These are phyloP conservation scores for Numida meleagris DNA, from an alignment of 2,113 vertebrate species.

Conservation along the genomic window DNA sequence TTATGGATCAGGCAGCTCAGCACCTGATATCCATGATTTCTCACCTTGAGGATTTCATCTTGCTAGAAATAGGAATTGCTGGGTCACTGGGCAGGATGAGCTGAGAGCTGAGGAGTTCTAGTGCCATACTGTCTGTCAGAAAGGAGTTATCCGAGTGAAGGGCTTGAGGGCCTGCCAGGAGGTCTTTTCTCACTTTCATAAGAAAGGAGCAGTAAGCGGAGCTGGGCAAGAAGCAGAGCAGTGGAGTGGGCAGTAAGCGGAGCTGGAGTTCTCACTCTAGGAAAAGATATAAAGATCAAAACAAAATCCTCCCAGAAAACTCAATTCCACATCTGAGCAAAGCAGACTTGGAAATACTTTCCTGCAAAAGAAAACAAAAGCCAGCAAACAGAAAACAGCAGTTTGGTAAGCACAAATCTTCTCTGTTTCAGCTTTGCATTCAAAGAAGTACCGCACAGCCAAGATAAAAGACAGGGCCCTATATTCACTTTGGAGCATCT, in stretches of 20 bases:
- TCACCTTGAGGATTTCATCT: neutral
- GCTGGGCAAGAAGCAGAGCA: neutral
- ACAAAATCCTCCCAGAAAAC: neutral
- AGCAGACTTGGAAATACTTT: neutral
- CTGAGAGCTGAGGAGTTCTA: rapidly evolving
- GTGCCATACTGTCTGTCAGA: neutral
- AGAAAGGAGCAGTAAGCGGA: neutral
- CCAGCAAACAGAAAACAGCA: neutral
- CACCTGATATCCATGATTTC: neutral
- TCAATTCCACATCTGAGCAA: neutral
- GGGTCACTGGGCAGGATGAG: neutral
- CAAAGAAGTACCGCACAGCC: neutral
- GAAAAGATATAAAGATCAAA: neutral
- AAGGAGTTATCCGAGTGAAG: neutral
- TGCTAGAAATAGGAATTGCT: neutral
- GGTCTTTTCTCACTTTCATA: neutral
- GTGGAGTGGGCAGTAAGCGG: neutral
- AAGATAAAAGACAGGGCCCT: neutral
- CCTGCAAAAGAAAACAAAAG: neutral
- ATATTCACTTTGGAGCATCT: neutral
- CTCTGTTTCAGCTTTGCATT: neutral
- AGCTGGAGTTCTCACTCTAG: neutral
- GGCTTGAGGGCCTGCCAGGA: neutral
- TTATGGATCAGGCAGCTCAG: neutral
- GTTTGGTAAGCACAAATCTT: rapidly evolving